Conservation (phyloP, 2,113 vertebrate species). For the Diphyllodes magnificus region DNA sequence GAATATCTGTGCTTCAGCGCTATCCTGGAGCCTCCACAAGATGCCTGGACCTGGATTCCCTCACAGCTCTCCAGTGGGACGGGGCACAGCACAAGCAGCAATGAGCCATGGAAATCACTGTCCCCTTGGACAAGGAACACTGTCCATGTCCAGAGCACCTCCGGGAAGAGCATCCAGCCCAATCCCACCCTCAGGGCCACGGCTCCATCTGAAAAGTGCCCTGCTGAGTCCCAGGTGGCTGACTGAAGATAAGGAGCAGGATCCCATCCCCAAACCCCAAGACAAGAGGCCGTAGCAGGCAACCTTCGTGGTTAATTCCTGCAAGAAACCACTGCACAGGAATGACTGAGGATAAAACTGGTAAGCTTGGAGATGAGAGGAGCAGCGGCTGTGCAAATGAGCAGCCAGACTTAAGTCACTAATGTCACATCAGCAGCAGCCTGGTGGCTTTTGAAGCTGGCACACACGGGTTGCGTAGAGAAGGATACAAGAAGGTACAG, state of each 20-base stretch:
- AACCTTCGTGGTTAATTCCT: not conserved
- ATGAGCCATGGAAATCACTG: accelerated
- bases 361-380: not conserved
- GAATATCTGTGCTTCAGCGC: not conserved
- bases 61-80: not conserved
- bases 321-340: not conserved
- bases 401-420: not conserved
- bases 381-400: accelerated
- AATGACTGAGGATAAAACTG: not conserved
- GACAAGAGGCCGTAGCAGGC: not conserved
- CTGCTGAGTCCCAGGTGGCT: not conserved
- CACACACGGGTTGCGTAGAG: too few species aligned
- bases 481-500: not conserved
- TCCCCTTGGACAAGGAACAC: too few species aligned
- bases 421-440: not conserved
- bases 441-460: not conserved
- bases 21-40: not conserved
- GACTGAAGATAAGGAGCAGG: not conserved
- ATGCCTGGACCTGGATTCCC: not conserved
- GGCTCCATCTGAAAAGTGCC: not conserved
- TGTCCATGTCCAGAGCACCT: not conserved
- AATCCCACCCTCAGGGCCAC: not conserved
- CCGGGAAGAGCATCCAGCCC: not conserved
- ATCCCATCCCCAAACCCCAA: not conserved
- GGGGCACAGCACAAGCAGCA: not conserved